These are phyloP conservation scores for Grammomys dolichurus DNA, from an alignment of 2,113 vertebrate species.

Conservation along the genomic window DNA sequence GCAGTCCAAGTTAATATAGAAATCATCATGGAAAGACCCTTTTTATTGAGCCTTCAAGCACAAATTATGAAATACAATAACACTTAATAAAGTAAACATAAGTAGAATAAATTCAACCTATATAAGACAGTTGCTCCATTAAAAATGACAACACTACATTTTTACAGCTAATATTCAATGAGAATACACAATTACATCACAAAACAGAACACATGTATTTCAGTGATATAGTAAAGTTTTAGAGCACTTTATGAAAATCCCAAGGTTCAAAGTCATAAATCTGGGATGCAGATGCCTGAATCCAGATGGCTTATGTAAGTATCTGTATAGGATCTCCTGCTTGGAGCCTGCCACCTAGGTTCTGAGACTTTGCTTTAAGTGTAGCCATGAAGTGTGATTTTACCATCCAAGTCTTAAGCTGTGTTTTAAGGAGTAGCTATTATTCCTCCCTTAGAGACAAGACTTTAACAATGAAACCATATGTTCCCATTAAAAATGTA, in stretches of 20 bases:
- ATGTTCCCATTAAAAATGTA: slow-evolving; percentile 19
- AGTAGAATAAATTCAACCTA: slow-evolving; percentile 27
- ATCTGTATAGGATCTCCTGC: background rate
- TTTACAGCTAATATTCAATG: slow-evolving; percentile 29
- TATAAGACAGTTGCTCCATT: slow-evolving; percentile 19
- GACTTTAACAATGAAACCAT: slow-evolving; percentile 20
- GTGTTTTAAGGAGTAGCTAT: slow-evolving; percentile 18
- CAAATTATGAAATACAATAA: background rate
- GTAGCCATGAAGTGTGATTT: background rate
- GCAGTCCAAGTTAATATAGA: background rate
- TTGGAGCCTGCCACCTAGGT: background rate
- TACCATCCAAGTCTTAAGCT: slow-evolving; percentile 2
- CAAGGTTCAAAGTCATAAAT: slow-evolving; percentile 45
- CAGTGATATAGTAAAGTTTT: background rate
- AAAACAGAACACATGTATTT: slow-evolving; percentile 20
- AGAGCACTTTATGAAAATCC: background rate
- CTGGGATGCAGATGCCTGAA: slow-evolving; percentile 46
- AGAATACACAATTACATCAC: slow-evolving; percentile 27
- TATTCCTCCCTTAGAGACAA: slow-evolving; percentile 53
- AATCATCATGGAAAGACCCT: background rate
- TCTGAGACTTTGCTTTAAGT: background rate
- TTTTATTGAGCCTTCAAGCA: background rate
- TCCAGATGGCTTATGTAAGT: slow-evolving; percentile 50
- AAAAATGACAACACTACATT: slow-evolving; percentile 43
- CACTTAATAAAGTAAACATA: background rate